phyloP scores from a whole-genome alignment of 2,797 vertebrate genomes.

The Acropternis orthonyx region DNA sequence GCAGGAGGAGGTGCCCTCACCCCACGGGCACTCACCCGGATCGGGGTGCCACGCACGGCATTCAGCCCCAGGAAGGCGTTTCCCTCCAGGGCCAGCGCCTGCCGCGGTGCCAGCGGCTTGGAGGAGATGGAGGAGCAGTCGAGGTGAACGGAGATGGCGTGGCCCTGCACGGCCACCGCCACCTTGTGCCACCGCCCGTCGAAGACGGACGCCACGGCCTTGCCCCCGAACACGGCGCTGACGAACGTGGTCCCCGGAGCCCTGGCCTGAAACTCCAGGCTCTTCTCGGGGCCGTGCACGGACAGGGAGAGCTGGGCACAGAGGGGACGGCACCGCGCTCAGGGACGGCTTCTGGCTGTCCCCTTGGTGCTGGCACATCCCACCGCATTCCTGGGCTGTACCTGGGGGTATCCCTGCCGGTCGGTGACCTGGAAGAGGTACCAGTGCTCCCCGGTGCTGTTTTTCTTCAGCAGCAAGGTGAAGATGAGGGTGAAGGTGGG shows the following conservation, averaged over 20 bases:
- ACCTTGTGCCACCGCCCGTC: slow-evolving; percentile 93
- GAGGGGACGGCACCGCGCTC: accelerated
- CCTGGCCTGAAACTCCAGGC: slow-evolving; percentile 82
- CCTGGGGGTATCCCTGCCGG: slow-evolving; percentile 91
- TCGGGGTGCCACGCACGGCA: slow-evolving; percentile 79
- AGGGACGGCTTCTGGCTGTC: accelerated
- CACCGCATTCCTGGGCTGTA: background rate
- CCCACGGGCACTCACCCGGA: slow-evolving; percentile 76
- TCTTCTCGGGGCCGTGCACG: slow-evolving; percentile 83
- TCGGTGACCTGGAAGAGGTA: slow-evolving; percentile 93
- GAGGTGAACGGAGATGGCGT: slow-evolving; percentile 81
- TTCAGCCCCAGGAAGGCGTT: slow-evolving; percentile 85
- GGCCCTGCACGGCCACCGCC: slow-evolving; percentile 81
- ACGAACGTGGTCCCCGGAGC: slow-evolving; percentile 56
- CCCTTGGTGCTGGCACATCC: accelerated
- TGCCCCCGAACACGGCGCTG: slow-evolving; percentile 81
- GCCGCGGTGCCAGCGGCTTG: slow-evolving; percentile 80
- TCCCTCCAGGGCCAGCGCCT: slow-evolving; percentile 71
- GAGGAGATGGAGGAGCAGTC: slow-evolving; percentile 89
- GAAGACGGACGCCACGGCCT: slow-evolving; percentile 83
- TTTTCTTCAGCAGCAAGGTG: slow-evolving; percentile 90
- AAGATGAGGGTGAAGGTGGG: slow-evolving; percentile 88
- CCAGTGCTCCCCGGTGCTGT: slow-evolving; percentile 84
- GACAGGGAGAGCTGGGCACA: slow-evolving; percentile 86
- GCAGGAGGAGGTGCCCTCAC: accelerated